A percentile compares a stretch with the other conserved stretches of the same genome.
phyloP scores from a whole-genome alignment of 2,797 vertebrate genomes.

The Natrix natrix region DNA sequence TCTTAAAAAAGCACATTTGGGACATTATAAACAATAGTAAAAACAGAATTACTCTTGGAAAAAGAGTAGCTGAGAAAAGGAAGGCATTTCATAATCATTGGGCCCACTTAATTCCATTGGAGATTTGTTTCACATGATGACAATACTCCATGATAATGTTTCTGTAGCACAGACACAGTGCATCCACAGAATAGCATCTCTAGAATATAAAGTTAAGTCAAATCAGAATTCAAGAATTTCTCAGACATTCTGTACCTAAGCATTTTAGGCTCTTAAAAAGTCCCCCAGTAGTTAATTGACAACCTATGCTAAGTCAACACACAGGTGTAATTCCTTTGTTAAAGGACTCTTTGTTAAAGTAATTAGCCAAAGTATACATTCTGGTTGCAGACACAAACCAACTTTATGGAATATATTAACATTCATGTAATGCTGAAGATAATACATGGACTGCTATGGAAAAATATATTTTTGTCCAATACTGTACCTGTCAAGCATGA shows the following conservation, averaged over 20 bases:
- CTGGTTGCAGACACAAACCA: neutral
- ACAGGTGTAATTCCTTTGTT: no score
- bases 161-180: neutral
- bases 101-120: neutral
- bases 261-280: neutral
- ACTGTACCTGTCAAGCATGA: neutral
- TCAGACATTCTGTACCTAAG: neutral
- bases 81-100: neutral
- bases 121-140: neutral
- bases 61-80: neutral
- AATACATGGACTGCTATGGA: neutral
- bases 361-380: neutral
- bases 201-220: neutral
- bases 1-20: no score
- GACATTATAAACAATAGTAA: neutral
- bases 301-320: no score
- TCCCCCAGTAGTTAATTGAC: neutral
- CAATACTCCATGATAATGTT: neutral
- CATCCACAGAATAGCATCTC: neutral
- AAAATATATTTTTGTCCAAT: neutral
- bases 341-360: neutral
- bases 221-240: neutral
- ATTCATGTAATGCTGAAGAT: neutral
- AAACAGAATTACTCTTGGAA: neutral
- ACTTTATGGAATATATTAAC: neutral